A percentile compares a stretch with the other conserved stretches of the same genome.
phyloP scores from a whole-genome alignment of 2,888 invertebrate species.

The Hylaea fasciaria region DNA sequence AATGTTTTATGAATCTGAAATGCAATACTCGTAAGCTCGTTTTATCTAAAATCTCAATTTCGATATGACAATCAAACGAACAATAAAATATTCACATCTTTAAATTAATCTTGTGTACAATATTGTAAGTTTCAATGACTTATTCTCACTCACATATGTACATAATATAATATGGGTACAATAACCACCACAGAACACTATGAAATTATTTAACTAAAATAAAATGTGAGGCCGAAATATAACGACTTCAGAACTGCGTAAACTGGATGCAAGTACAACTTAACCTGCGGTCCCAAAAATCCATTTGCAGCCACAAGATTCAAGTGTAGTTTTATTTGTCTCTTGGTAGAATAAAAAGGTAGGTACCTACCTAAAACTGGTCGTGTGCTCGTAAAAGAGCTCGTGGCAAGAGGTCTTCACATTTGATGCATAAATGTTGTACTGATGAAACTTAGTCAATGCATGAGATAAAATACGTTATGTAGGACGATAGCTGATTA shows the following conservation, averaged over 20 bases:
- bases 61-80: neutral
- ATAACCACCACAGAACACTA: neutral
- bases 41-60: slow-evolving; percentile 6
- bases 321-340: slow-evolving; percentile 59
- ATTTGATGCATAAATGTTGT: slow-evolving; percentile 59
- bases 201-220: neutral
- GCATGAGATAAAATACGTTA: slow-evolving; percentile 5
- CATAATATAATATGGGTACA: neutral
- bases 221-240: neutral
- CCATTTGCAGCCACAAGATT: slow-evolving; percentile 50
- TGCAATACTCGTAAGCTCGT: too few relatives aligned
- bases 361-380: slow-evolving; percentile 59
- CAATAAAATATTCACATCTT: neutral
- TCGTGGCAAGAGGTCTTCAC: slow-evolving; percentile 61
- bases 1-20: neutral
- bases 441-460: slow-evolving; percentile 31
- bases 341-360: slow-evolving; percentile 58
- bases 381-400: slow-evolving; percentile 64
- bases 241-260: slow-evolving; percentile 17
- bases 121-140: neutral
- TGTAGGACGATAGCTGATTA: too few relatives aligned
- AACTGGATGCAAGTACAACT: slow-evolving; percentile 42
- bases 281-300: slow-evolving; percentile 55
- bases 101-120: too few relatives aligned
- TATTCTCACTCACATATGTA: neutral